These are phyloP conservation scores for Diuraphis noxia DNA, from an alignment of 1,140 invertebrate species.

Conservation along the genomic window DNA sequence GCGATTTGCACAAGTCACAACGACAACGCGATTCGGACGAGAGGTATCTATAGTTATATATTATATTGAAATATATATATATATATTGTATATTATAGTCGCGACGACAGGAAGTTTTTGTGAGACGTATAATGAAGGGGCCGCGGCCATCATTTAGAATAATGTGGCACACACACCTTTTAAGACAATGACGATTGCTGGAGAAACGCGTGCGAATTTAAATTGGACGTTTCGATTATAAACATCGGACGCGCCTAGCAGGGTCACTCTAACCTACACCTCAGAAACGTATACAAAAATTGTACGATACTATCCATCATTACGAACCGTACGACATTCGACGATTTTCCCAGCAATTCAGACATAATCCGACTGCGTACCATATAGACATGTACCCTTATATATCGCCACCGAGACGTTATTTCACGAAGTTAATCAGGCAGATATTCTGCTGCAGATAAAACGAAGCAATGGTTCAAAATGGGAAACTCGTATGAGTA, in stretches of 20 bases:
- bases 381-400: not conserved
- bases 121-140: not conserved
- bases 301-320: not conserved
- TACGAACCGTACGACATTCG: not conserved
- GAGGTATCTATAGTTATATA: not conserved
- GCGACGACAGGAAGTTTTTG: conserved; percentile 27
- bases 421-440: conserved; percentile 9
- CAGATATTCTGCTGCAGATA: not conserved
- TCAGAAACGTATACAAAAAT: not conserved
- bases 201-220: conserved; percentile 23
- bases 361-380: not conserved
- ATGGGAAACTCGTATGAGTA: not conserved
- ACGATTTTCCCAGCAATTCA: not conserved
- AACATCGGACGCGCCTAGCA: not conserved
- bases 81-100: not conserved
- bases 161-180: conserved; percentile 5
- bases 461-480: not conserved
- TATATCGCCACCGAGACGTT: not conserved
- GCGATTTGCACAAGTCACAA: not conserved
- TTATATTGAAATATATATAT: too few species aligned
- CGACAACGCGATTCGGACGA: not conserved
- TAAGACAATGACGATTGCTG: not conserved
- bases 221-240: conserved; percentile 1
- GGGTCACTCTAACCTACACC: not conserved
- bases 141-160: not conserved